Evolutionary conservation across 2,113 vertebrate genomes (phyloP).

Genomic region (Sterrhoptilus dennistouni): DNA sequence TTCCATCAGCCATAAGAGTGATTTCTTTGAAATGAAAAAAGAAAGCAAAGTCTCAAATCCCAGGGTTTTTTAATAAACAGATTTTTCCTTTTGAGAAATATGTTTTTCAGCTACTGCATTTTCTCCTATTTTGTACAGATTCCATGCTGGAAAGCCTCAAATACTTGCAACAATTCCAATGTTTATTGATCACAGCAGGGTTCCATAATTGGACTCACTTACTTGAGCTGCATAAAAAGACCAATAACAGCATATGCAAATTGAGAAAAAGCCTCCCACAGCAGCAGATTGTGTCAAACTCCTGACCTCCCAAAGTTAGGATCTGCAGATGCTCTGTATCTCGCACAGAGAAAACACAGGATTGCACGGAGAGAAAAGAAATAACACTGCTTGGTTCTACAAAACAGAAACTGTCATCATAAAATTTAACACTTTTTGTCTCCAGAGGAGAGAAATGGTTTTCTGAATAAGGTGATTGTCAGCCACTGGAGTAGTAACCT

Average conservation of each 20-base stretch:
- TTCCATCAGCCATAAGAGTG: not conserved
- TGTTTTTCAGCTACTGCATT: not conserved
- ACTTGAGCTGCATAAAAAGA: not conserved
- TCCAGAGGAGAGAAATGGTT: not conserved
- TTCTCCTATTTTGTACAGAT: not conserved
- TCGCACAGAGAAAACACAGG: not conserved
- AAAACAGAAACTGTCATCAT: not conserved
- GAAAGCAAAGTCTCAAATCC: not conserved
- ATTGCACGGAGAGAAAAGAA: not conserved
- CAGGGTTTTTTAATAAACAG: not conserved
- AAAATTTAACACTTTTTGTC: not conserved
- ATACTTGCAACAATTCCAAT: not conserved
- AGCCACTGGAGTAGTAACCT: not conserved
- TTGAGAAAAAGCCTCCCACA: not conserved
- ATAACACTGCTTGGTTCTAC: not conserved
- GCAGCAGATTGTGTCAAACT: not conserved
- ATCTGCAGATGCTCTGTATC: not conserved
- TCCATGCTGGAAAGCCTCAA: not conserved
- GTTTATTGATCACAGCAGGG: not conserved
- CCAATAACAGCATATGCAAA: not conserved
- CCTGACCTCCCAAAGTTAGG: not conserved
- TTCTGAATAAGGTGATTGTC: not conserved
- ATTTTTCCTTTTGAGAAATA: not conserved
- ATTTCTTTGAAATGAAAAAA: not conserved
- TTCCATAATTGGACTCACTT: not conserved